Evolutionary conservation across 2,797 vertebrate genomes (phyloP).

Genomic region (Labroides dimidiatus): DNA sequence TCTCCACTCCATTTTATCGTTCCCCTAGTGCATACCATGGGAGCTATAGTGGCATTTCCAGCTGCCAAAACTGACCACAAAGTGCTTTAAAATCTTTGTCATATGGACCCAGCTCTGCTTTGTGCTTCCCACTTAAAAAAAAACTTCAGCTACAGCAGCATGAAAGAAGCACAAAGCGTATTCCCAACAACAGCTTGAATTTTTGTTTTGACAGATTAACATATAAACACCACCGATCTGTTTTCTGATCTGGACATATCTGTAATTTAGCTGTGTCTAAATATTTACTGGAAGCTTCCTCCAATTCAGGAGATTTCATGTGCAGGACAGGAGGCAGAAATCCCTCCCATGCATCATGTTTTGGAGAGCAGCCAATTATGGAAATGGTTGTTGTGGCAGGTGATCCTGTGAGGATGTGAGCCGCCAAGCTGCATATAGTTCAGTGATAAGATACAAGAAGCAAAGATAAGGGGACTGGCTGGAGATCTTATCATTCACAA

Average conservation of each 20-base stretch:
- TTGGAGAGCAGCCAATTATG: constrained; percentile 48
- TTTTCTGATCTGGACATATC: constrained; percentile 52
- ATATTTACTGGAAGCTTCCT: constrained; percentile 70
- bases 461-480: neutral
- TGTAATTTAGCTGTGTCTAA: constrained; percentile 53
- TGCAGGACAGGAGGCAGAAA: constrained; percentile 33
- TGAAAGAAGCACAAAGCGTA: constrained; percentile 24
- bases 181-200: constrained; percentile 17
- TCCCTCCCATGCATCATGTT: constrained; percentile 19
- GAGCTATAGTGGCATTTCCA: constrained; percentile 63
- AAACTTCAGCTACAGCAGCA: constrained; percentile 27
- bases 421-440: constrained; percentile 3
- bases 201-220: constrained; percentile 36
- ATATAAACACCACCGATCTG: constrained; percentile 31
- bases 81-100: constrained; percentile 75
- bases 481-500: constrained; percentile 3
- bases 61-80: constrained; percentile 70
- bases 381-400: constrained; percentile 33
- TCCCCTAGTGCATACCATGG: constrained; percentile 50
- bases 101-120: constrained; percentile 56
- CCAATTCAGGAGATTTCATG: constrained; percentile 54
- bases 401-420: constrained; percentile 41
- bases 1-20: constrained; percentile 58
- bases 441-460: constrained; percentile 16
- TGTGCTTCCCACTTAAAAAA: constrained; percentile 53